These are phyloP conservation scores for Penaeus vannamei DNA, from an alignment of 1,140 invertebrate species.

Conservation along the genomic window DNA sequence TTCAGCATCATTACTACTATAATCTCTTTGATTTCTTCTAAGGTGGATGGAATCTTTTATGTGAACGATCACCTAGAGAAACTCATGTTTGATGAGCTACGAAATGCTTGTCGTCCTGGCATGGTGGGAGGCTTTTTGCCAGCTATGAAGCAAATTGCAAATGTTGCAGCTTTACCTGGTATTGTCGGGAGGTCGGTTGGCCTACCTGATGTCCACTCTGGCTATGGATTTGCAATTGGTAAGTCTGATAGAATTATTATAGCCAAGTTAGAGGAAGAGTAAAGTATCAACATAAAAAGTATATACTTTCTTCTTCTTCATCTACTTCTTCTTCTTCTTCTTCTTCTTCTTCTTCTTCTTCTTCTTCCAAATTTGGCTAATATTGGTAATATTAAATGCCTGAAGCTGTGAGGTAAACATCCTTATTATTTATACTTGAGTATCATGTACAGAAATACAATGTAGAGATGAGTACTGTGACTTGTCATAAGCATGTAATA, in stretches of 20 bases:
- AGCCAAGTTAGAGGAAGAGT: neutral
- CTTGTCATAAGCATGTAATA: too few relatives aligned
- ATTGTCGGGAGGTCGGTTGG: constrained; percentile 94
- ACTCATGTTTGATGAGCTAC: constrained; percentile 97
- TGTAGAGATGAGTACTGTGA: too few relatives aligned
- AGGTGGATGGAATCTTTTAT: constrained; percentile 98
- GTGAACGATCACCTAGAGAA: constrained; percentile 94
- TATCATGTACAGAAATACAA: too few relatives aligned
- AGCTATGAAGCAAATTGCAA: constrained; percentile 99
- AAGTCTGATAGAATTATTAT: constrained; percentile 67
- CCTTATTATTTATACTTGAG: too few relatives aligned
- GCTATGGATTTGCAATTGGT: constrained; percentile 99
- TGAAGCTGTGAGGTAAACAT: too few relatives aligned
- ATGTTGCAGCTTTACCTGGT: constrained; percentile 98
- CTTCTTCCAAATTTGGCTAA: too few relatives aligned
- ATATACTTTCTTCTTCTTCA: neutral
- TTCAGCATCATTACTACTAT: neutral
- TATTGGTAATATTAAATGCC: too few relatives aligned
- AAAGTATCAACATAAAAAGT: neutral
- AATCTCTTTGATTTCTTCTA: constrained; percentile 66
- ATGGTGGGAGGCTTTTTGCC: constrained; percentile 96
- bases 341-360: too few relatives aligned
- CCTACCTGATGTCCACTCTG: constrained; percentile 98
- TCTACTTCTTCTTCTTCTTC: too few relatives aligned
- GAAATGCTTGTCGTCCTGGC: constrained; percentile 89